Conservation (phyloP, 2,888 invertebrate species). For the Lomographa bimaculata region DNA sequence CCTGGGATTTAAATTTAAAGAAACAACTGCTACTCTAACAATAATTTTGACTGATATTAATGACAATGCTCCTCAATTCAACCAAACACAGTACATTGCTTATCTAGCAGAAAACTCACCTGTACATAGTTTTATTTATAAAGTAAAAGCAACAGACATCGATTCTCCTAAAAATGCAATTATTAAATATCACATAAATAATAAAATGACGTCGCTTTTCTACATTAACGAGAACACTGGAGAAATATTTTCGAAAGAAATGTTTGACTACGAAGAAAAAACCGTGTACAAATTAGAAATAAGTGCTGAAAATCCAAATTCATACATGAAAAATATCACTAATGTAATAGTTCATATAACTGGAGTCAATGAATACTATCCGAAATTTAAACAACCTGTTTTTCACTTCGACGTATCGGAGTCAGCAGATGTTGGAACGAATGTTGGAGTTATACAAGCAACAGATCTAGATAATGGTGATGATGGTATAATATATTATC, state of each 20-base stretch:
- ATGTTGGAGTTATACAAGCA: slow-evolving; percentile 93
- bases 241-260: slow-evolving; percentile 87
- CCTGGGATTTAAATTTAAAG: slow-evolving; percentile 90
- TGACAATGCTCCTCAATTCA: slow-evolving; percentile 95
- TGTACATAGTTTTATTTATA: slow-evolving; percentile 88
- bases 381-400: slow-evolving; percentile 93
- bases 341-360: slow-evolving; percentile 90
- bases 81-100: slow-evolving; percentile 89
- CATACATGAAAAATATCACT: slow-evolving; percentile 89
- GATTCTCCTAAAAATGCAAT: slow-evolving; percentile 95
- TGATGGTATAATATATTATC: slow-evolving; percentile 94
- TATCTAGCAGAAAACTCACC: slow-evolving; percentile 93
- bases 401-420: slow-evolving; percentile 97
- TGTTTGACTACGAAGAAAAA: slow-evolving; percentile 95
- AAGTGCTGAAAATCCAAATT: slow-evolving; percentile 94
- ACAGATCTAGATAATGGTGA: slow-evolving; percentile 95
- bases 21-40: slow-evolving; percentile 91
- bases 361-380: slow-evolving; percentile 95
- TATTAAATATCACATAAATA: slow-evolving; percentile 92
- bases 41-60: slow-evolving; percentile 96
- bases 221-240: slow-evolving; percentile 91
- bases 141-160: slow-evolving; percentile 90
- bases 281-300: slow-evolving; percentile 89
- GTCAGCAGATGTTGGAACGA: slow-evolving; percentile 92
- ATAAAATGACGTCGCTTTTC: slow-evolving; percentile 90